Base-by-base conservation (phyloP, 2,888 invertebrate species). In the Oasisia sp. region DNA sequence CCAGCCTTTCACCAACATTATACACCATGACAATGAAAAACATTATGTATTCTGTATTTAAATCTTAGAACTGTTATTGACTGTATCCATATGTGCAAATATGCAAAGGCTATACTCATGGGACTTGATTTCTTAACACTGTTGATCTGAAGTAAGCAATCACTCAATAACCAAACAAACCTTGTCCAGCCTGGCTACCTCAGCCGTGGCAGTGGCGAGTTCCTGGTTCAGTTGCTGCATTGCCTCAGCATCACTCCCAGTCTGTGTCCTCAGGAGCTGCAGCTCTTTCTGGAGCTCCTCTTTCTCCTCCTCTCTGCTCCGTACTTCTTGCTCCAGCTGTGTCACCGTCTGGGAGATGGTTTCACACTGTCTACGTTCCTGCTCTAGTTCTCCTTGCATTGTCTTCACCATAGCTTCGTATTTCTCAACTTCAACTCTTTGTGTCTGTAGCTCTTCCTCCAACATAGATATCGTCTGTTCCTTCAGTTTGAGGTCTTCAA, bases 351-450 rank as follows among this genome's bases (percentile, higher is more conserved):
- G 14, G 27, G 27, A 19, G 27, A 74, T 1, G 27, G 0, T 27
- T 74, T 19, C 74, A 74, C 74, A 74, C 27, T 74, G 14, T 19
- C 74, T 74, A 27, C 32, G 32, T 19, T 90, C 44, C 44, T 90
- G 32, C 90, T 90, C 38, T 32, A 90, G 90, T 90, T 38, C 90
- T 90, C 14, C 90, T 90, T 32, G 90, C 27, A 32, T 32, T 90
- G 44, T 38, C n/a, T 32, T 27, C 38, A 38, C 1, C 38, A 27
- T 90, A 3, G 38, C n/a, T 90, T 44, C 27, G 19, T 90, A 19
- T 27, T 27, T 32, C 32, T 92, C 92, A 90, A 38, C 90, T 90
- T 90, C 58, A 4, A 44, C 91, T 32, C n/a, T 91, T 19, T 32
- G 27, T 11, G 91, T 90, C 27, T 58, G 32, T 38, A 90, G 9